These are phyloP conservation scores for Ashinkailepas kermadecensis DNA, from an alignment of 2,888 invertebrate genomes.

Conservation along the genomic window DNA sequence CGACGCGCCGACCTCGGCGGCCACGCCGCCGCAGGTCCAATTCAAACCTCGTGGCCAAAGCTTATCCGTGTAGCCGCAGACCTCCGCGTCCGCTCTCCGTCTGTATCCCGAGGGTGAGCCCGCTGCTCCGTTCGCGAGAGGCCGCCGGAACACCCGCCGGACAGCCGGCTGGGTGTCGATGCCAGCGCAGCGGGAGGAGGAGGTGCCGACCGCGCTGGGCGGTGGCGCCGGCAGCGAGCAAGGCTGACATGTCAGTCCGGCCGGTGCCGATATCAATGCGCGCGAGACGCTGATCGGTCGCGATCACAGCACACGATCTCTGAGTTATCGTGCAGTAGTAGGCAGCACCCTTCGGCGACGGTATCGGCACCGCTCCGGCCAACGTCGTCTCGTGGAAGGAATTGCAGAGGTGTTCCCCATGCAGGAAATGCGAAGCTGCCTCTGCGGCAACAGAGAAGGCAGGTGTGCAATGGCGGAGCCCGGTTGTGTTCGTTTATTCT, in stretches of 20 bases:
- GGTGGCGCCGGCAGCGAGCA: too few species aligned
- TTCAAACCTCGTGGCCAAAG: constrained; percentile 22
- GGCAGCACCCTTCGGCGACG: too few species aligned
- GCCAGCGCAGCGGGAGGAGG: too few species aligned
- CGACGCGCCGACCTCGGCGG: background rate
- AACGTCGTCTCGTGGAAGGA: too few species aligned
- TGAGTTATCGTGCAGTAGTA: too few species aligned
- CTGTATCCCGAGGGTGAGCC: background rate
- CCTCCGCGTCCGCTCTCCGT: background rate
- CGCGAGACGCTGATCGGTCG: background rate
- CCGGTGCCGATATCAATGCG: background rate
- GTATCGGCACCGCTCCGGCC: too few species aligned
- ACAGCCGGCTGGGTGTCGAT: too few species aligned
- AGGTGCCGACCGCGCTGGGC: too few species aligned
- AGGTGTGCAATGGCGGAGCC: background rate
- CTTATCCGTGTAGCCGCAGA: background rate
- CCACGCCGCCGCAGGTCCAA: background rate
- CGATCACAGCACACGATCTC: background rate
- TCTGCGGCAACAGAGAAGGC: background rate
- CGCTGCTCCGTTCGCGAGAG: too few species aligned
- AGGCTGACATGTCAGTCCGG: too few species aligned
- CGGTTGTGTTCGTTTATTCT: background rate
- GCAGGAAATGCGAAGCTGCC: background rate
- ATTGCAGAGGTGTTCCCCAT: too few species aligned
- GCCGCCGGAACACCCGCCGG: too few species aligned